Percentiles rank a stretch among this genome's conserved stretches.
Conservation (phyloP, 2,113 vertebrate genomes). For the Hylia prasina region DNA sequence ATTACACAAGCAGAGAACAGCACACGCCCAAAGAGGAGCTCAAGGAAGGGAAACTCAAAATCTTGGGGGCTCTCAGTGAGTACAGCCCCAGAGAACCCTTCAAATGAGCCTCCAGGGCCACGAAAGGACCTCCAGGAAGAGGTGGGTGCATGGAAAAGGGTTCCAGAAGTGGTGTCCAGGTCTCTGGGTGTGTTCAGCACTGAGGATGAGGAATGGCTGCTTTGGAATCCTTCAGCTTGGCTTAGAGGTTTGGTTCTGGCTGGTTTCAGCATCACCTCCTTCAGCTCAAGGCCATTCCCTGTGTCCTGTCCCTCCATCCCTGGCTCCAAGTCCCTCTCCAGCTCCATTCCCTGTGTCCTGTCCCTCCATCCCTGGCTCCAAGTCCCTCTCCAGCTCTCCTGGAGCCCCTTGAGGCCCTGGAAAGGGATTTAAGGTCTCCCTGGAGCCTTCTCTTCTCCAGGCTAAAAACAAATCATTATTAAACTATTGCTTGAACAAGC, state of each 20-base stretch:
- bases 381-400: neutral
- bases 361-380: rapidly evolving
- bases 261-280: neutral
- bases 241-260: rapidly evolving
- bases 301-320: rapidly evolving
- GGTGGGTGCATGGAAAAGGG: neutral
- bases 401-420: neutral
- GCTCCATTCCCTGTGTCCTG: neutral
- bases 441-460: neutral
- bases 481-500: neutral
- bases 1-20: rapidly evolving
- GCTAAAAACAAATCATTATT: neutral
- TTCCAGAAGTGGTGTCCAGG: rapidly evolving
- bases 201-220: neutral
- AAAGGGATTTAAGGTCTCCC: neutral
- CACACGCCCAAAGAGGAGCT: neutral
- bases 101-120: too few relatives aligned
- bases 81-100: neutral
- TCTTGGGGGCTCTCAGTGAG: neutral
- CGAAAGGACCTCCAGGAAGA: neutral
- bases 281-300: neutral
- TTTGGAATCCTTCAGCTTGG: rapidly evolving
- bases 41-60: rapidly evolving
- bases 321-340: neutral
- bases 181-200: neutral